Conservation (phyloP, 92 coral and sea anemone species). For the Zoanthus solanderi region DNA sequence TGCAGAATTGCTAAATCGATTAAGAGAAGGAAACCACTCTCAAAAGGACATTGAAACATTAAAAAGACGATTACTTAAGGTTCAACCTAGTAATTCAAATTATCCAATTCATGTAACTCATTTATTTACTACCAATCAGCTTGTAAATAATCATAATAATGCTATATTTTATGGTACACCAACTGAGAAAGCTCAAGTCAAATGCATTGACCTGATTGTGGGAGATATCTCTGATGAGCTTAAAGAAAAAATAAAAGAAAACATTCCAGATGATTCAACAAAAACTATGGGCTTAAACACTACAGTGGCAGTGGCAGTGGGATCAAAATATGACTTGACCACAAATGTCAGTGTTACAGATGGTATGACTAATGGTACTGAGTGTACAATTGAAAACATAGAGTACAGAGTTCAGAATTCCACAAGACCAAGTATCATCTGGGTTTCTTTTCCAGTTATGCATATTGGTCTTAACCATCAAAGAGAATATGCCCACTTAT, state of each 20-base stretch:
- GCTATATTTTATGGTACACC: slow-evolving; percentile 8
- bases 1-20: too few species aligned
- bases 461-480: slow-evolving; percentile 31
- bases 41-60: too few species aligned
- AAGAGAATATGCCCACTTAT: slow-evolving; percentile 37
- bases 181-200: slow-evolving; percentile 38
- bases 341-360: slow-evolving; percentile 53
- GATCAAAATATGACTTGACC: slow-evolving; percentile 43
- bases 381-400: slow-evolving; percentile 47
- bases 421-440: slow-evolving; percentile 42
- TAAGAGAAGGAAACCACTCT: too few species aligned
- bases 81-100: too few species aligned
- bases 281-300: slow-evolving; percentile 59
- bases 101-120: background rate
- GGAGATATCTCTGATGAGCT: slow-evolving; percentile 60
- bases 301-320: slow-evolving; percentile 39
- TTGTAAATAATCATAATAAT: slow-evolving; percentile 46
- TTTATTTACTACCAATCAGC: slow-evolving; percentile 26
- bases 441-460: slow-evolving; percentile 30
- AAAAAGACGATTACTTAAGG: too few species aligned
- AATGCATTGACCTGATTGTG: slow-evolving; percentile 46
- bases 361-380: slow-evolving; percentile 63
- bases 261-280: slow-evolving; percentile 65
- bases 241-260: slow-evolving; percentile 48
- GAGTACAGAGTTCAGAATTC: slow-evolving; percentile 61